Evolutionary conservation across 1,140 invertebrate genomes (phyloP).

Genomic region (Homalodisca vitripennis): DNA sequence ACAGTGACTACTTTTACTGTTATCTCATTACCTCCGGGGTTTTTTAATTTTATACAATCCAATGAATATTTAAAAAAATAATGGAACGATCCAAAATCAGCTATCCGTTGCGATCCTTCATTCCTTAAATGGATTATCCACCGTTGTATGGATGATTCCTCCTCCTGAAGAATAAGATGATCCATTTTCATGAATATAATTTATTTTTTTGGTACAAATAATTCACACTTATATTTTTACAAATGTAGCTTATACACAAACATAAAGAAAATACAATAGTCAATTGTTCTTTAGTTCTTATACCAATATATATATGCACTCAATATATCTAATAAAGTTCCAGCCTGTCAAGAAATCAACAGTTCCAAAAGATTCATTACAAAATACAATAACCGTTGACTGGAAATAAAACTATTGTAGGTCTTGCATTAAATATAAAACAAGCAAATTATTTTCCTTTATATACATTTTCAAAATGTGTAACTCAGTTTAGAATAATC

Average conservation of each 20-base stretch:
- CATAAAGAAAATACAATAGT: slow-evolving; percentile 2
- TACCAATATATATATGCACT: background rate
- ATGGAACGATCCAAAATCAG: background rate
- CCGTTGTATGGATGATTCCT: background rate
- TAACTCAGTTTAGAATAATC: no score
- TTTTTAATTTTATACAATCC: background rate
- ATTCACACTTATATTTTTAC: background rate
- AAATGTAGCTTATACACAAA: background rate
- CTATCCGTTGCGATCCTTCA: slow-evolving; percentile 2
- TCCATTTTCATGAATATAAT: background rate
- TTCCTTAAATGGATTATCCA: slow-evolving; percentile 15
- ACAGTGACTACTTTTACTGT: background rate
- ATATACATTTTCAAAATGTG: no score
- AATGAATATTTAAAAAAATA: background rate
- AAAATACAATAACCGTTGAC: background rate
- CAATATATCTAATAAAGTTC: background rate
- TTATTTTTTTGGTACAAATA: slow-evolving; percentile 6
- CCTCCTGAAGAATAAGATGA: slow-evolving; percentile 2
- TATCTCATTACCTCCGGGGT: background rate
- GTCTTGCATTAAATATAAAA: no score
- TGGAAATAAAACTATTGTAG: no score
- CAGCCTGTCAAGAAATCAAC: background rate
- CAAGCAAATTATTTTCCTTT: no score
- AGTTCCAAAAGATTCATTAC: background rate
- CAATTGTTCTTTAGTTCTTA: background rate